phyloP scores from a whole-genome alignment of 2,797 vertebrate genomes.

The Malacoraja senta region DNA sequence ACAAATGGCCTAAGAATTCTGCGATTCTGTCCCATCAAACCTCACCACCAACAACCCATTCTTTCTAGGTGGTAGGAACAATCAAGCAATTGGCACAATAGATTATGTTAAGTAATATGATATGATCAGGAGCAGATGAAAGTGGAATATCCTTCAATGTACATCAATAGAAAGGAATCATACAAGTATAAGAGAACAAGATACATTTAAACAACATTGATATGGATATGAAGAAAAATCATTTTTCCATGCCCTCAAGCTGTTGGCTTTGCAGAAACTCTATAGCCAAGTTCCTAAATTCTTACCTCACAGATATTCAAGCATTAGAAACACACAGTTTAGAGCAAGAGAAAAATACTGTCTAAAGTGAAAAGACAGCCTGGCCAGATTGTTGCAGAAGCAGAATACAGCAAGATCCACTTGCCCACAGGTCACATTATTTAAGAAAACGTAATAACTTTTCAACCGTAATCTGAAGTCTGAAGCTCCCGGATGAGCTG shows the following conservation, averaged over 20 bases:
- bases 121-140: background rate
- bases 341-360: background rate
- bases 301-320: background rate
- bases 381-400: background rate
- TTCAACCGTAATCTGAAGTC: background rate
- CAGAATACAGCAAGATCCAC: background rate
- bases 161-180: background rate
- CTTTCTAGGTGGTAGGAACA: background rate
- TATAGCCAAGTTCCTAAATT: background rate
- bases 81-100: background rate
- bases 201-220: too few species aligned
- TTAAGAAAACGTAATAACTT: background rate
- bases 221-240: background rate
- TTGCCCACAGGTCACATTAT: background rate
- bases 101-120: background rate
- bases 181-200: too few species aligned
- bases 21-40: background rate
- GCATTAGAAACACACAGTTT: background rate
- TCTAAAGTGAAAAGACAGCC: background rate
- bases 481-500: background rate
- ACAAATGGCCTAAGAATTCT: background rate
- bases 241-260: background rate
- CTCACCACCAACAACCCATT: too few species aligned
- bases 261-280: background rate
- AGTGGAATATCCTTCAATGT: background rate